Conservation (phyloP, 2,888 invertebrate genomes). For the Drosophila parthenogenetica region DNA sequence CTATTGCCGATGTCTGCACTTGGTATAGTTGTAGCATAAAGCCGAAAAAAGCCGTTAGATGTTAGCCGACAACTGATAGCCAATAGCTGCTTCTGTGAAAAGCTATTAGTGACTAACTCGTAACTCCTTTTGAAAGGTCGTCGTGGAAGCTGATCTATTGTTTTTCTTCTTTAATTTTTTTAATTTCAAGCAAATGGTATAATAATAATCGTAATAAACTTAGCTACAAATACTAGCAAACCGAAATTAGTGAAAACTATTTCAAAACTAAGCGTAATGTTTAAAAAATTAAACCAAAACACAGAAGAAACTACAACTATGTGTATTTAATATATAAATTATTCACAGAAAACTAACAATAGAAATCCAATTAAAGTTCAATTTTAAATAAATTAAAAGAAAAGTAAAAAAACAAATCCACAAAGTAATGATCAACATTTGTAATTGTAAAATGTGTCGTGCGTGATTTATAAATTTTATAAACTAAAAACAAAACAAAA, state of each 20-base stretch:
- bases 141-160: conserved; percentile 63
- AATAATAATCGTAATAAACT: conserved; percentile 45
- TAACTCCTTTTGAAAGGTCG: conserved; percentile 47
- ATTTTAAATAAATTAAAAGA: conserved; percentile 41
- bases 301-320: conserved; percentile 17
- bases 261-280: conserved; percentile 66
- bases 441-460: conserved; percentile 73
- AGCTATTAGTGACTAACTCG: conserved; percentile 68
- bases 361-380: conserved; percentile 34
- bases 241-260: conserved; percentile 38
- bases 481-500: conserved; percentile 45
- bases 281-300: conserved; percentile 38
- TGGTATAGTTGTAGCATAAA: conserved; percentile 42
- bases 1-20: conserved; percentile 50
- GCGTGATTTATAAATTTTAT: conserved; percentile 72
- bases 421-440: conserved; percentile 32
- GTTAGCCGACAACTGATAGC: conserved; percentile 32
- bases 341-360: conserved; percentile 29
- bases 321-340: conserved; percentile 35
- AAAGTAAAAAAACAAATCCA: conserved; percentile 21
- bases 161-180: conserved; percentile 55
- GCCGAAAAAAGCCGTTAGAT: conserved; percentile 2
- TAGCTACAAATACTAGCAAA: conserved; percentile 59
- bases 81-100: conserved; percentile 69
- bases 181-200: conserved; percentile 58